Conservation (phyloP, 2,888 invertebrate species). For the Drosophila infuscata region DNA sequence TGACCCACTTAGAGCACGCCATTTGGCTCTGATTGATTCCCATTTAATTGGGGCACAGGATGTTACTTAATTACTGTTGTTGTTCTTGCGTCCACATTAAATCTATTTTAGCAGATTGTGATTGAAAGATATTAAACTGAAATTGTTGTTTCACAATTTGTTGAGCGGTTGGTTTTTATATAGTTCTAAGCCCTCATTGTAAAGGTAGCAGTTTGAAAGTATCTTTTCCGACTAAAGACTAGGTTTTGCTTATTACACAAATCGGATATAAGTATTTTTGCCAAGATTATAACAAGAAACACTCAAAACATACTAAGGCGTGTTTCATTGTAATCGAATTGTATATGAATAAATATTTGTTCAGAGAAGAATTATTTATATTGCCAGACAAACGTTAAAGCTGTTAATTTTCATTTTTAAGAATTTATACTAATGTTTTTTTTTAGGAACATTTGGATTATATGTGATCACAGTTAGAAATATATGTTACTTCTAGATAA, state of each 20-base stretch:
- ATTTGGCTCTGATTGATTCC: constrained; percentile 13
- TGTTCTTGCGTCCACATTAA: background rate
- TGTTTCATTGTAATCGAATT: background rate
- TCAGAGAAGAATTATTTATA: background rate
- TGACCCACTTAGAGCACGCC: background rate
- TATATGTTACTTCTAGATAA: background rate
- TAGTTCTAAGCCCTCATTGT: background rate
- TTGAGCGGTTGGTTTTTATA: background rate
- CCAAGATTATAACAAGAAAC: background rate
- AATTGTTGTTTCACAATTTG: background rate
- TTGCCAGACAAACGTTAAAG: background rate
- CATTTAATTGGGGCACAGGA: constrained; percentile 20
- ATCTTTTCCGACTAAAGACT: background rate
- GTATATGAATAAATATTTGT: background rate
- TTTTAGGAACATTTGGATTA: background rate
- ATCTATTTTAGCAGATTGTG: background rate
- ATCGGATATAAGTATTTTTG: background rate
- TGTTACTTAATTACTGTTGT: constrained; percentile 5
- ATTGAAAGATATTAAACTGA: background rate
- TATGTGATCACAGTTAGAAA: background rate
- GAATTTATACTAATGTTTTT: background rate
- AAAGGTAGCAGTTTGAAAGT: background rate
- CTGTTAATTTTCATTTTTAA: background rate
- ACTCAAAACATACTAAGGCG: background rate
- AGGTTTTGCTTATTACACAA: background rate